Conservation (phyloP, 2,113 vertebrate species). For the Myrmophylax atrothorax region DNA sequence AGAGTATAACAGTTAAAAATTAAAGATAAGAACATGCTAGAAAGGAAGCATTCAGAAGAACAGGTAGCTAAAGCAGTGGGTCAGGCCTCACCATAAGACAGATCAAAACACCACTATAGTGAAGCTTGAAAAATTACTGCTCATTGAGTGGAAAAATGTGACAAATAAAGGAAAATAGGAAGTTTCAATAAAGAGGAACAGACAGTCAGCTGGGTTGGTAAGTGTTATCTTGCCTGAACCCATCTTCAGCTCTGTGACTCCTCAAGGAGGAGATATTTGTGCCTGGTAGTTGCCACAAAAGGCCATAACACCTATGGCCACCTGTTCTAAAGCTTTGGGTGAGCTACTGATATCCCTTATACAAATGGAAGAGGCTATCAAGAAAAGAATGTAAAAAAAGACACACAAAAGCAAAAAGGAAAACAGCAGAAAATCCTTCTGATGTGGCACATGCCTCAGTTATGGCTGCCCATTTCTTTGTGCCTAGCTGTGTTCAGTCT, state of each 20-base stretch:
- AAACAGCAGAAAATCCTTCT: neutral
- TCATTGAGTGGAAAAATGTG: neutral
- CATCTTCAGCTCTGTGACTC: neutral
- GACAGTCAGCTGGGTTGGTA: neutral
- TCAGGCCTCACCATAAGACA: neutral
- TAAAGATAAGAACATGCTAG: neutral
- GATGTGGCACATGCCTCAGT: neutral
- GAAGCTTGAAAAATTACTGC: neutral
- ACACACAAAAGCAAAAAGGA: neutral
- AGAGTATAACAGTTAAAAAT: neutral
- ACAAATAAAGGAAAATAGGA: neutral
- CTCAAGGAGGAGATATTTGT: neutral
- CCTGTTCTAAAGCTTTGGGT: neutral
- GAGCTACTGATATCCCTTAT: neutral
- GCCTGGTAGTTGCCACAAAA: neutral
- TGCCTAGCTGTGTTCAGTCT: slow-evolving; percentile 13
- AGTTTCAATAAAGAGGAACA: neutral
- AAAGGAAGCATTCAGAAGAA: neutral
- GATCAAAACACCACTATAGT: neutral
- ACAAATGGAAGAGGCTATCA: neutral
- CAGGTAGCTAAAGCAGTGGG: neutral
- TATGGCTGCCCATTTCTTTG: neutral
- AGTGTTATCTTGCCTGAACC: neutral
- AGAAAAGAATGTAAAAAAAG: neutral
- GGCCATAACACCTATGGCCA: neutral